A percentile compares a stretch with the other conserved stretches of the same genome.
phyloP scores from a whole-genome alignment of 2,888 invertebrate species.

The Apodemia zela region DNA sequence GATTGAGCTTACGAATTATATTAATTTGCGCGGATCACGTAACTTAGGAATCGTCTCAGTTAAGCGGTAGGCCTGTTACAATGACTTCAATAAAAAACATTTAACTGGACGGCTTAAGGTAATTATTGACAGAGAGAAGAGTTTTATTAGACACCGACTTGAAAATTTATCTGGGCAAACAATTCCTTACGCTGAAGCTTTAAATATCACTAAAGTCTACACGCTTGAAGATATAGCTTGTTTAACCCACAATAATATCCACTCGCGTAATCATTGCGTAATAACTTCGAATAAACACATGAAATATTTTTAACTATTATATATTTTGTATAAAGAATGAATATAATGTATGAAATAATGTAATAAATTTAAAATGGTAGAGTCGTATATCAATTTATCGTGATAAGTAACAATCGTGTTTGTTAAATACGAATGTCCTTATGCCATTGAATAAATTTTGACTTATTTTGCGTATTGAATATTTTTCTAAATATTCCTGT shows the following conservation, averaged over 20 bases:
- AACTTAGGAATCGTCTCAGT: too few relatives aligned
- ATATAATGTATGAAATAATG: conserved; percentile 3
- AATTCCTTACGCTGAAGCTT: neutral
- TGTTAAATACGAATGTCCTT: neutral
- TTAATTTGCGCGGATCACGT: too few relatives aligned
- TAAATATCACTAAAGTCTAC: neutral
- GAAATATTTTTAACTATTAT: conserved; percentile 9
- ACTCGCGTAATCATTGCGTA: neutral
- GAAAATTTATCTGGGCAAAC: too few relatives aligned
- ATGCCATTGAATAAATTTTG: neutral
- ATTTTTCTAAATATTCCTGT: too few relatives aligned
- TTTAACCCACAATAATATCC: neutral
- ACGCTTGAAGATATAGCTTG: neutral
- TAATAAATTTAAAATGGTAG: neutral
- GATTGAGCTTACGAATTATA: too few relatives aligned
- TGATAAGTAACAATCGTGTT: neutral
- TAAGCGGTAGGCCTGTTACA: too few relatives aligned
- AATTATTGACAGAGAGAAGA: too few relatives aligned
- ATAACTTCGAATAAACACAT: neutral
- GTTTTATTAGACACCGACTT: too few relatives aligned
- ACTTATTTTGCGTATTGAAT: neutral
- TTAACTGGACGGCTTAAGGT: too few relatives aligned
- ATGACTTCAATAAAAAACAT: too few relatives aligned
- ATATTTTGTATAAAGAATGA: conserved; percentile 7
- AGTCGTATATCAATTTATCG: neutral